These are phyloP conservation scores for Chromobotia macracanthus DNA, from an alignment of 2,797 vertebrate species.

Conservation along the genomic window DNA sequence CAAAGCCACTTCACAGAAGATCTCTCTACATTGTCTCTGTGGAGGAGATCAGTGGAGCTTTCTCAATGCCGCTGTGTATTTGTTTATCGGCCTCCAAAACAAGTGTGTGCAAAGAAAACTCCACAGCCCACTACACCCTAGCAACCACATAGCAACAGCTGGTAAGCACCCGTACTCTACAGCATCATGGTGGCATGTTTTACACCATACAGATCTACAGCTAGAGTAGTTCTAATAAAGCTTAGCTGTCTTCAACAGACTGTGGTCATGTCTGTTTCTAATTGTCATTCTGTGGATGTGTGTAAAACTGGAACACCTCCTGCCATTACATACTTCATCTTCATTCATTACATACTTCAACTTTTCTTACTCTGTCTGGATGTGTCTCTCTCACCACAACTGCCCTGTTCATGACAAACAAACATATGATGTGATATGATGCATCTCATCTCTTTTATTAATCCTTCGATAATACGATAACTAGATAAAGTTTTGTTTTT, in stretches of 20 bases:
- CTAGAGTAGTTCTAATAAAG: not conserved
- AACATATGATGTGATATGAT: not conserved
- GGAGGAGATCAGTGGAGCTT: not conserved
- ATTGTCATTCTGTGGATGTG: slow-evolving; percentile 1
- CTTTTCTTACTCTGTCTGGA: not conserved
- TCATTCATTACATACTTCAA: not conserved
- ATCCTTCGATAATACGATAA: not conserved
- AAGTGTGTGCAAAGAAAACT: not conserved
- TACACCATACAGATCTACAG: not conserved
- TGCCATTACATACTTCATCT: not conserved
- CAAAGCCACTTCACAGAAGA: too few species aligned
- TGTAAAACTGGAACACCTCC: not conserved
- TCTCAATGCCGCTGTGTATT: not conserved
- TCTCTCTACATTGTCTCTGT: not conserved
- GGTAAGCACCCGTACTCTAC: not conserved
- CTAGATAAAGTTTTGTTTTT: too few species aligned
- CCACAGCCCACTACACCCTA: not conserved
- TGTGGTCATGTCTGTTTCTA: not conserved
- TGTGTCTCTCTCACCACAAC: not conserved
- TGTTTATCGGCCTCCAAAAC: not conserved
- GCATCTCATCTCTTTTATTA: too few species aligned
- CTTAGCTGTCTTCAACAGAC: not conserved
- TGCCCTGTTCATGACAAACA: not conserved
- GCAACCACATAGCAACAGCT: slow-evolving; percentile 7
- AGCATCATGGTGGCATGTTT: too few species aligned